Conservation (phyloP, 2,113 vertebrate species). For the Psittacula cyanocephala region DNA sequence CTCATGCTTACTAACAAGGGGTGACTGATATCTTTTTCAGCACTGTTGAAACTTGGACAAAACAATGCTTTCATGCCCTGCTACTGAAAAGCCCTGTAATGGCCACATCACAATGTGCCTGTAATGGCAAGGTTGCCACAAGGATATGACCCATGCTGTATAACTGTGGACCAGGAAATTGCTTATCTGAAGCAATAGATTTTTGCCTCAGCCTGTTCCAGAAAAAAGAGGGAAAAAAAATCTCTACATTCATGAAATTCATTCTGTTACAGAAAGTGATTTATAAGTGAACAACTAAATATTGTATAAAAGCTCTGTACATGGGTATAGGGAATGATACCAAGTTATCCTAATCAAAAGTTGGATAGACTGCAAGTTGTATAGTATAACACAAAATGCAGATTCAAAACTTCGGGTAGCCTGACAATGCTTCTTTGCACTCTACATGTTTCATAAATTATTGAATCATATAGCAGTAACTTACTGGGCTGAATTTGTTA, state of each 20-base stretch:
- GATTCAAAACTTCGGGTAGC: not conserved
- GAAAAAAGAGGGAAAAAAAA: not conserved
- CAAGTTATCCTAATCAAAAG: not conserved
- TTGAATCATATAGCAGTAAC: not conserved
- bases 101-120: not conserved
- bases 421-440: not conserved
- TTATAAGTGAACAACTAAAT: not conserved
- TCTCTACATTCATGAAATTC: not conserved
- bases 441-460: constrained; percentile 12
- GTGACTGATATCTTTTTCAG: not conserved
- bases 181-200: not conserved
- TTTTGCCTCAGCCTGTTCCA: not conserved
- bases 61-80: not conserved
- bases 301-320: not conserved
- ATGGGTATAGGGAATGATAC: not conserved
- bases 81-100: not conserved
- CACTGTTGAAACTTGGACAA: not conserved
- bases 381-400: not conserved
- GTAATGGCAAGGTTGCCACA: rapidly evolving
- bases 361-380: not conserved
- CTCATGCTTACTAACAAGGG: not conserved
- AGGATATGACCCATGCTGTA: not conserved
- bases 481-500: constrained; percentile 4
- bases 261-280: not conserved
- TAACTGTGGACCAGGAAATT: not conserved